Evolutionary conservation across 92 coral and sea anemone species (phyloP), one percentile per base, ranked within the genome.

Genomic region (Paramuricea clavata): DNA sequence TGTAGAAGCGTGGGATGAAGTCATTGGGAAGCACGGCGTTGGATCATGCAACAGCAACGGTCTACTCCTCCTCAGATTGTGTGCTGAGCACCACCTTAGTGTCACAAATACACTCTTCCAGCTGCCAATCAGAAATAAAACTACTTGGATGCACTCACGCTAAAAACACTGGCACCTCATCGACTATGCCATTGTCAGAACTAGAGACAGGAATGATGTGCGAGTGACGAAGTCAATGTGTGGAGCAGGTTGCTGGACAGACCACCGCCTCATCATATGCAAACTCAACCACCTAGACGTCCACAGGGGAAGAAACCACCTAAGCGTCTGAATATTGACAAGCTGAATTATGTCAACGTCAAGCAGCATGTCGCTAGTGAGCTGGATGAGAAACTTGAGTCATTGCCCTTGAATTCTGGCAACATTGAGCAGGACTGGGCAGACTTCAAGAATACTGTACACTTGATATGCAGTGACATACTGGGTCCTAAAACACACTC

Each of bases 111-210:
- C 85, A 47, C 17, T n/a, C 83, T 84, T 52, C 85, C 76, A 10
- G 31, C 6, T 64, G 54, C 71, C 49, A 69, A 43, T 12, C 57
- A 13, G 39, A 10, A 23, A 75, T 6, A 75, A 10, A 36, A 44
- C 22, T 0, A 19, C 81, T 0, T 75, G 81, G 81, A 75, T 75
- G 81, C 81, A 49, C 64, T 62, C 64, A 0, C 30, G 94, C 27
- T 86, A 92, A n/a, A 89, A 92, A 43, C 92, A 87, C 19, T 90
- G 92, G 92, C 90, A 86, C 74, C 50, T 82, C 21, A 31, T 81
- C 12, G 93, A 62, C 23, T 34, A 28, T 36, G 62, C 54, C 64
- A 44, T 59, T 32, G 65, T 84, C 72, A 21, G 79, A 36, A 17
- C 19, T 27, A 15, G 74, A 62, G 71, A 25, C 83, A 61, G 33